These are phyloP conservation scores for Andricus curvator DNA, from an alignment of 2,888 invertebrate genomes.

Conservation along the genomic window DNA sequence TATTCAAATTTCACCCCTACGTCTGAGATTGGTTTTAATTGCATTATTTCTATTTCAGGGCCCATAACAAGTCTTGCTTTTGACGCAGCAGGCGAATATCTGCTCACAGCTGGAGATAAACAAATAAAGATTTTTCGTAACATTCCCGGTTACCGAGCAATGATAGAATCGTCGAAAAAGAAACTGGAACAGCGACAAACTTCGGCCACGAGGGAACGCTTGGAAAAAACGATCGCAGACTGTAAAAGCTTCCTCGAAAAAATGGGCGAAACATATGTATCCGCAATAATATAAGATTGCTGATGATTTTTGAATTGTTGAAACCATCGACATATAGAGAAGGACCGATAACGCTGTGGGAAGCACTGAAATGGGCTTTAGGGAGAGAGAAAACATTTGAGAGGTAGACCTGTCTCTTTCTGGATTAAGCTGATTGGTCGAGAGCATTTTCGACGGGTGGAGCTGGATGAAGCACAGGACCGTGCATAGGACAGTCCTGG, in stretches of 20 bases:
- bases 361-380: too few species aligned
- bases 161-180: constrained; percentile 78
- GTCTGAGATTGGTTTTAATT: background rate
- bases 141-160: constrained; percentile 83
- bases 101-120: constrained; percentile 87
- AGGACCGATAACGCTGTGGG: too few species aligned
- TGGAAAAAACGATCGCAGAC: constrained; percentile 85
- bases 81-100: constrained; percentile 86
- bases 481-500: too few species aligned
- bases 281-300: constrained; percentile 52
- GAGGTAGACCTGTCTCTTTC: too few species aligned
- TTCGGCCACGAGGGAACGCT: constrained; percentile 88
- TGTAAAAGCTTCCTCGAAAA: constrained; percentile 79
- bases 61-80: constrained; percentile 85
- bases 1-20: too few species aligned
- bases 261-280: constrained; percentile 68
- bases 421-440: too few species aligned
- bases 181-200: constrained; percentile 82
- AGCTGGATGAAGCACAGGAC: too few species aligned
- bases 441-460: too few species aligned
- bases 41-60: constrained; percentile 79
- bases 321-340: too few species aligned
- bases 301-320: constrained; percentile 9
- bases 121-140: constrained; percentile 90
- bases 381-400: too few species aligned